Conservation (phyloP, 2,113 vertebrate genomes). For the Halcyon malimbica region DNA sequence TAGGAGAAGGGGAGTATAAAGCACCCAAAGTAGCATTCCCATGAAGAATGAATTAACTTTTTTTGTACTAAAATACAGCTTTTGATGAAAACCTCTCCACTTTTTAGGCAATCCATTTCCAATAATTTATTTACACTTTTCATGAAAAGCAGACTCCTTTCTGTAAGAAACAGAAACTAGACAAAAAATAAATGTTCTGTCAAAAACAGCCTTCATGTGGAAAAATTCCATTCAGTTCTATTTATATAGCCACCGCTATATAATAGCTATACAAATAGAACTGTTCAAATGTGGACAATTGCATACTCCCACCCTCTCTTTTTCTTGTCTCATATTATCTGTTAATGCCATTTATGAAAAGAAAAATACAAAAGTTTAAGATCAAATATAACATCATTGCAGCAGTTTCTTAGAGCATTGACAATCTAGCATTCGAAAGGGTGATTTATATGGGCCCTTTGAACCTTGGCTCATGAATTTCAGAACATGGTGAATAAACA, state of each 20-base stretch:
- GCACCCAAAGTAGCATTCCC: background rate
- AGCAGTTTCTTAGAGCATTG: background rate
- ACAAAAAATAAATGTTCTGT: background rate
- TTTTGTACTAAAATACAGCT: background rate
- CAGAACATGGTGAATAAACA: background rate
- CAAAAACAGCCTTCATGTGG: background rate
- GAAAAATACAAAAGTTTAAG: background rate
- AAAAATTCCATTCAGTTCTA: background rate
- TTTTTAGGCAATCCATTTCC: background rate
- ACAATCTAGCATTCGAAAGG: background rate
- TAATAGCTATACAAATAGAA: background rate
- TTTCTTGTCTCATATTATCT: background rate
- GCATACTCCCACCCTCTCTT: background rate
- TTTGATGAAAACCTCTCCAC: background rate
- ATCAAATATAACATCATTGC: background rate
- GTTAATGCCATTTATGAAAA: background rate
- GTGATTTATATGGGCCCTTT: background rate
- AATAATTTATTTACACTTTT: background rate
- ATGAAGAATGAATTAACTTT: background rate
- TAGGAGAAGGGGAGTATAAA: background rate
- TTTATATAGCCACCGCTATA: background rate
- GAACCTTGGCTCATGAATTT: background rate
- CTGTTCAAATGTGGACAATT: background rate
- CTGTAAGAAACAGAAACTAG: background rate
- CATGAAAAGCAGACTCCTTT: background rate